Conservation (phyloP, 2,888 invertebrate species). For the Andrena bicolor region DNA sequence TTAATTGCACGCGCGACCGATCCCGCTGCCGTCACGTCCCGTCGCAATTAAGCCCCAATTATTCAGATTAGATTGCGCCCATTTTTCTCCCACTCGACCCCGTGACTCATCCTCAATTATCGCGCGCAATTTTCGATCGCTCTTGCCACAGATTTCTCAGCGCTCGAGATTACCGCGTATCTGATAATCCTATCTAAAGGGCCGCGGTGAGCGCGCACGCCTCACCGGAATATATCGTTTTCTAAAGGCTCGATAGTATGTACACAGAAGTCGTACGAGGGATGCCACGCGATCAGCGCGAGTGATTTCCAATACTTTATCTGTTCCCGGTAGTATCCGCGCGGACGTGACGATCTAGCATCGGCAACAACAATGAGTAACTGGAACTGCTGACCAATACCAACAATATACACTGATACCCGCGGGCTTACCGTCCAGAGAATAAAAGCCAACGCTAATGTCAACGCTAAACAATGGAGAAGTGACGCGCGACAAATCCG, state of each 20-base stretch:
- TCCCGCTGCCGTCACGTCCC: neutral
- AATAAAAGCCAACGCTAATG: too few species aligned
- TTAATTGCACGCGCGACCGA: neutral
- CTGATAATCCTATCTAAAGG: constrained; percentile 6
- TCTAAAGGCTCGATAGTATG: neutral
- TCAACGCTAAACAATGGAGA: neutral
- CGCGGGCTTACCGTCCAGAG: too few species aligned
- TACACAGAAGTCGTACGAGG: too few species aligned
- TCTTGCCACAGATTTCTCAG: neutral
- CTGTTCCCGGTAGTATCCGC: constrained; percentile 17
- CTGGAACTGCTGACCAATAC: too few species aligned
- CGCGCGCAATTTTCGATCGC: neutral
- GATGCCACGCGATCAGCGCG: neutral
- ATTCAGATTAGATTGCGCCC: constrained; percentile 17
- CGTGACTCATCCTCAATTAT: constrained; percentile 3
- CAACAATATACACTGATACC: too few species aligned
- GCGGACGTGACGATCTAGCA: neutral
- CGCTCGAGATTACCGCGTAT: neutral
- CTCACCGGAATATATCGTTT: neutral
- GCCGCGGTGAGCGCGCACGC: neutral
- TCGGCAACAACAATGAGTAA: neutral
- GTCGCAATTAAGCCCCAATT: neutral
- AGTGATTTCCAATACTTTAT: constrained; percentile 46
- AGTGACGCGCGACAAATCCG: neutral
- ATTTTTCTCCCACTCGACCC: neutral